Base-by-base conservation (phyloP, 2,797 vertebrate genomes). In the Pristis pectinata region DNA sequence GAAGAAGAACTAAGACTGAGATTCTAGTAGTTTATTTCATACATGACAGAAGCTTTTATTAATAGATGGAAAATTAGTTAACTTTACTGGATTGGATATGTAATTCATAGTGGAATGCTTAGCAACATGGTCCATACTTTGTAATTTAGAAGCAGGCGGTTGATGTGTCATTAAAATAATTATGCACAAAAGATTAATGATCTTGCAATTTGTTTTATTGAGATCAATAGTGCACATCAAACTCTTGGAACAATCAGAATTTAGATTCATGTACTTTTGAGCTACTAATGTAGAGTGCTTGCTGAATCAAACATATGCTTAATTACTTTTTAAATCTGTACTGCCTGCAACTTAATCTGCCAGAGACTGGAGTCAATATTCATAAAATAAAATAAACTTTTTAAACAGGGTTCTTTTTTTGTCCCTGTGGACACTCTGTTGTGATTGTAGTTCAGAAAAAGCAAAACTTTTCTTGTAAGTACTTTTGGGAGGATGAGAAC, bases 221-320 rank as follows among this genome's bases (percentile, higher is more conserved):
- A 49, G 15, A 94, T 76, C 27, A 93, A 87, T 87, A 59, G 83
- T 59, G 83, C 83, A 87, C 53, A 87, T 56, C 2, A 89, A 30
- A 94, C 15, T 34, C 15, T 44, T 34, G 70, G 37, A 70, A 70
- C 27, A 93, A 93, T 93, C 64, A 72, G 91, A 94, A 94, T 94
- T 53, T 34, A 34, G 44, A 72, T 44, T 93, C 1, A 53, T 44
- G 27, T 70, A 13, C 49, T 93, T 72, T 74, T 53, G 24, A 49
- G 67, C 10, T 49, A 49, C 24, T 87, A 70, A 93, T 13, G 34
- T 74, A 30, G 67, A 74, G 27, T 19, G 44, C 30, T 49, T 49
- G 24, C 67, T 53, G 67, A 93, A 72, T 93, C 92, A 53, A 30
- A 44, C 41, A 74, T 53, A 53, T 49, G 92, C 10, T 89, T 49